A percentile compares a stretch with the other conserved stretches of the same genome.
These are phyloP conservation scores for Myrmecophaga tridactyla DNA, from an alignment of 2,113 vertebrate genomes.

Conservation along the genomic window DNA sequence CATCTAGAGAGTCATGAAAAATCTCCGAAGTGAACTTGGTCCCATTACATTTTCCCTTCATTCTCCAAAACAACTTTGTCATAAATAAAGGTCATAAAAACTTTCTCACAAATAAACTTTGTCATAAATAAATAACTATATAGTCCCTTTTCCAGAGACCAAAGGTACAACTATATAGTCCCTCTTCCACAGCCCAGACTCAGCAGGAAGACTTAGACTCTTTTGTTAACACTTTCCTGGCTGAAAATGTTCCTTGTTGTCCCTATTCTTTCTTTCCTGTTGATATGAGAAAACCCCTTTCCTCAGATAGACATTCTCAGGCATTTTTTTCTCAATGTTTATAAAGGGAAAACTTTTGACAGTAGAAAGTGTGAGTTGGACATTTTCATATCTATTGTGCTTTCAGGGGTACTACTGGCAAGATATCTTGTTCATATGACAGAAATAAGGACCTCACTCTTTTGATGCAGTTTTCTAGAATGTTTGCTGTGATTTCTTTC, in stretches of 20 bases:
- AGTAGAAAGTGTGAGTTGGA: background rate
- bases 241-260: background rate
- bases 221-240: background rate
- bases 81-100: no score
- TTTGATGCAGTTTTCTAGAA: background rate
- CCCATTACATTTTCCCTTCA: background rate
- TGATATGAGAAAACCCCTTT: slow-evolving; percentile 1
- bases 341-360: background rate
- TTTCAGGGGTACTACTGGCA: background rate
- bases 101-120: no score
- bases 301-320: background rate
- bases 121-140: no score
- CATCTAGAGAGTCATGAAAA: slow-evolving; percentile 6
- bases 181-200: background rate
- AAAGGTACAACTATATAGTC: background rate
- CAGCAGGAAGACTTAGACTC: background rate
- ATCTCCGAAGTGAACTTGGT: background rate
- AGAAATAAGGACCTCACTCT: background rate
- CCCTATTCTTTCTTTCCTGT: background rate
- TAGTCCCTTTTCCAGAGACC: no score
- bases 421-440: background rate
- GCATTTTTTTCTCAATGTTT: background rate
- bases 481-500: background rate
- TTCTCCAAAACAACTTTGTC: background rate
- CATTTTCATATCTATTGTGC: background rate